Conservation (phyloP, 2,113 vertebrate species). For the Gymnarchus niloticus region DNA sequence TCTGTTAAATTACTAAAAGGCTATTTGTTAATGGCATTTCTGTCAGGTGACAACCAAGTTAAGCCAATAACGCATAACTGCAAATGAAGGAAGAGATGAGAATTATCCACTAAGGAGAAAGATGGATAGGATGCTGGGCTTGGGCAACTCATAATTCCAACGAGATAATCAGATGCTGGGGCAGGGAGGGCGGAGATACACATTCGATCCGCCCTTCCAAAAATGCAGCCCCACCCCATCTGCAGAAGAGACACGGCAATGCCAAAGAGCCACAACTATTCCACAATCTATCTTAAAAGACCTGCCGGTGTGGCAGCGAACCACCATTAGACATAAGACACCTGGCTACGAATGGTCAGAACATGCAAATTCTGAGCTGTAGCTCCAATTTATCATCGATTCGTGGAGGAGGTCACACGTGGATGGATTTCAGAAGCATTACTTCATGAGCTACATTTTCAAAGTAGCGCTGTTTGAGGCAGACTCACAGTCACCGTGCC, state of each 20-base stretch:
- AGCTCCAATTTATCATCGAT: background rate
- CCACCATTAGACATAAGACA: background rate
- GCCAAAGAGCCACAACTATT: no score
- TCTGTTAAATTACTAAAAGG: no score
- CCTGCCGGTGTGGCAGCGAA: no score
- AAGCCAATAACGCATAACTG: background rate
- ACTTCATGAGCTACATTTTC: background rate
- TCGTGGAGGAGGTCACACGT: background rate
- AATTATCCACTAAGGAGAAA: background rate
- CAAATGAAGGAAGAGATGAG: background rate
- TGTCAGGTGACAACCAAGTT: no score
- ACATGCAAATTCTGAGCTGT: background rate
- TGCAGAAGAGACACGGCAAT: no score
- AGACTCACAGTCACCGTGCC: background rate
- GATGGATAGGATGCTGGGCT: background rate
- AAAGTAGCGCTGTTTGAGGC: background rate
- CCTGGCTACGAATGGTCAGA: background rate
- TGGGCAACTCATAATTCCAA: background rate
- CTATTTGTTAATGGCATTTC: no score
- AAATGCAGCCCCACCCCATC: background rate
- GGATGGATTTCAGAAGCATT: background rate
- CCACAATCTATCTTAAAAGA: background rate
- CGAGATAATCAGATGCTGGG: background rate
- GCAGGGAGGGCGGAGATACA: background rate
- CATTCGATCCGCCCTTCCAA: background rate